Conservation (phyloP, 2,797 vertebrate genomes). For the Gambusia yucatana region DNA sequence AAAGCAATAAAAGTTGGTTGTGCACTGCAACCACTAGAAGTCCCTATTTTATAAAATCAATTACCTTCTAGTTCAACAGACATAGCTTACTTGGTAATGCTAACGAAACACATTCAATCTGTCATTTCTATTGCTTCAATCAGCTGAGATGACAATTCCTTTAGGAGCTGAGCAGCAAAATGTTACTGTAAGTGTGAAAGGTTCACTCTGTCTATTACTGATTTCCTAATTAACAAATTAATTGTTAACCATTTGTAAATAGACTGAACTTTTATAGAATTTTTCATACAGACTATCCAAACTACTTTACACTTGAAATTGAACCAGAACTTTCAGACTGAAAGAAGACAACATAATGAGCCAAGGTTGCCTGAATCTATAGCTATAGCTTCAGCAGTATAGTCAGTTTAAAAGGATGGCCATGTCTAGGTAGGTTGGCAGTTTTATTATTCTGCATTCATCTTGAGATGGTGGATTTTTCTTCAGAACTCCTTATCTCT, state of each 20-base stretch:
- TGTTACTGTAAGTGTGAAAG: too few relatives aligned
- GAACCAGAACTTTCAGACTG: too few relatives aligned
- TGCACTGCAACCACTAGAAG: background rate
- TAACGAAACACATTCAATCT: background rate
- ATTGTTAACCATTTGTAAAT: too few relatives aligned
- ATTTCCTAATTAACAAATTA: too few relatives aligned
- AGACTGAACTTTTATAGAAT: too few relatives aligned
- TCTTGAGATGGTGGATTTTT: background rate
- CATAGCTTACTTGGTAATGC: background rate
- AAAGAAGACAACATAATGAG: too few relatives aligned
- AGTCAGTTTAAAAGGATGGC: background rate
- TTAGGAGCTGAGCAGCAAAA: background rate
- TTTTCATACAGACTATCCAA: too few relatives aligned
- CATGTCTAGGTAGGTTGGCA: background rate
- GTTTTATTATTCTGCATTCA: background rate
- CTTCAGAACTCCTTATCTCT: background rate
- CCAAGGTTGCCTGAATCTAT: too few relatives aligned
- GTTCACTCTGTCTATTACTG: too few relatives aligned
- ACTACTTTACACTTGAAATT: too few relatives aligned
- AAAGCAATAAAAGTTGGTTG: background rate
- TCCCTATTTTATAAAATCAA: background rate
- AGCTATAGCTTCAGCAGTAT: too few relatives aligned
- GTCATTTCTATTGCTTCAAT: background rate
- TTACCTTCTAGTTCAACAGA: background rate
- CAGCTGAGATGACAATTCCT: background rate